These are phyloP conservation scores for Galerucella calmariensis DNA, from an alignment of 2,888 invertebrate species.

Conservation along the genomic window DNA sequence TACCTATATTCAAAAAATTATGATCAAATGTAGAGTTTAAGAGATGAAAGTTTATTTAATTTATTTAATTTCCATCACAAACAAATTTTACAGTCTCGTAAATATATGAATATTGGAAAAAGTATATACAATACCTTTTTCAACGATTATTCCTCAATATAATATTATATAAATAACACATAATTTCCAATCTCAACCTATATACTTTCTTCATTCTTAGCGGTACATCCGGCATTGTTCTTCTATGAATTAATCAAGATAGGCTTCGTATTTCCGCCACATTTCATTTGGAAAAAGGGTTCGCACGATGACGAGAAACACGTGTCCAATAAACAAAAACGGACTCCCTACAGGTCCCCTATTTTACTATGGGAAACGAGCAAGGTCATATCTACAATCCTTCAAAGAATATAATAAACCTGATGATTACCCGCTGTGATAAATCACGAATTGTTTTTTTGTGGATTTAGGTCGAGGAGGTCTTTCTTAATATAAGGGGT, in stretches of 20 bases:
- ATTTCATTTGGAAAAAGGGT: conserved; percentile 27
- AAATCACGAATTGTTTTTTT: neutral
- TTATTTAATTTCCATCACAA: too few species aligned
- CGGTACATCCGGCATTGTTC: neutral
- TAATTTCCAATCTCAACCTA: too few species aligned
- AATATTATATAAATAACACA: too few species aligned
- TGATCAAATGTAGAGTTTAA: too few species aligned
- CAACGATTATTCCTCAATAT: too few species aligned
- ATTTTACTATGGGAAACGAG: neutral
- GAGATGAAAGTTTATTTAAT: too few species aligned
- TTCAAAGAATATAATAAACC: conserved; percentile 13
- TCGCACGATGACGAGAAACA: conserved; percentile 34
- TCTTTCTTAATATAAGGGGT: conserved; percentile 2
- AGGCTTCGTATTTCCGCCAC: conserved; percentile 22
- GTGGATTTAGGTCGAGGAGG: conserved; percentile 3
- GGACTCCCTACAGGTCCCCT: conserved; percentile 5
- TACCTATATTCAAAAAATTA: too few species aligned
- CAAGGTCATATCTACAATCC: conserved; percentile 10
- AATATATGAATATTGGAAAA: too few species aligned
- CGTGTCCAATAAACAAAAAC: conserved; percentile 33
- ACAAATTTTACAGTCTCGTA: too few species aligned
- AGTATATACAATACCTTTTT: too few species aligned
- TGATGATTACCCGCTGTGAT: conserved; percentile 14
- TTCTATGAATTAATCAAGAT: conserved; percentile 12
- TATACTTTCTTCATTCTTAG: neutral